Conservation (phyloP, 2,888 invertebrate genomes). For the Ypsolopha scabrella region DNA sequence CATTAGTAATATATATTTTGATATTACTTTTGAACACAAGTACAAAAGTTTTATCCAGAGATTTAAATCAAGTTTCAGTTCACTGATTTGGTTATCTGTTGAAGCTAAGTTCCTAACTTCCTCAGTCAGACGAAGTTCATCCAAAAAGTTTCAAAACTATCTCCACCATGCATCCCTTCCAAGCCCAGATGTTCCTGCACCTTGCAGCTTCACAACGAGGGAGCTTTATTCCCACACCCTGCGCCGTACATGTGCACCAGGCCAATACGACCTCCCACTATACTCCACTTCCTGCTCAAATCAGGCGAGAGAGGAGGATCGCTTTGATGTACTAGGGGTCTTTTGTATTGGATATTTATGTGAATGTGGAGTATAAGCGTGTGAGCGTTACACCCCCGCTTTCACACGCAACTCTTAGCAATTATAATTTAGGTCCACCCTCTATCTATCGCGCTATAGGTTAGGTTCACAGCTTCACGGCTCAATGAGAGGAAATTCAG, state of each 20-base stretch:
- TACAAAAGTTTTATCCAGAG: background rate
- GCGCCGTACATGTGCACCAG: slow-evolving; percentile 33
- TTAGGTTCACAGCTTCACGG: slow-evolving; percentile 3
- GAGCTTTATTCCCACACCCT: slow-evolving; percentile 31
- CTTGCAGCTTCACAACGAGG: slow-evolving; percentile 29
- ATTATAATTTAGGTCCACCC: slow-evolving; percentile 5
- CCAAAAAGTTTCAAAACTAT: background rate
- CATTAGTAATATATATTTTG: too few relatives aligned
- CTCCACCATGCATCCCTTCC: background rate
- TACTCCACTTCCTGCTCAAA: slow-evolving; percentile 9
- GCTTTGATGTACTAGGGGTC: slow-evolving; percentile 12
- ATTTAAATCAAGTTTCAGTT: background rate
- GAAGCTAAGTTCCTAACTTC: background rate
- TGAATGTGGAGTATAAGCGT: slow-evolving; percentile 15
- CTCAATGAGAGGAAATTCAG: slow-evolving; percentile 7
- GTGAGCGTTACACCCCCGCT: slow-evolving; percentile 39
- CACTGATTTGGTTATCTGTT: background rate
- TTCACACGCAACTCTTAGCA: slow-evolving; percentile 33
- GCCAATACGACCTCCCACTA: slow-evolving; percentile 20
- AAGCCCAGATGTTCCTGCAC: slow-evolving; percentile 18
- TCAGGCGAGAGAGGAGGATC: background rate
- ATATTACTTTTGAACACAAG: too few relatives aligned
- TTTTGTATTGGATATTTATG: slow-evolving; percentile 5
- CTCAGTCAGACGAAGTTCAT: background rate
- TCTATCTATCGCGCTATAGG: slow-evolving; percentile 1